These are phyloP conservation scores for Aphelocoma californica DNA, from an alignment of 2,797 vertebrate species.

Conservation along the genomic window DNA sequence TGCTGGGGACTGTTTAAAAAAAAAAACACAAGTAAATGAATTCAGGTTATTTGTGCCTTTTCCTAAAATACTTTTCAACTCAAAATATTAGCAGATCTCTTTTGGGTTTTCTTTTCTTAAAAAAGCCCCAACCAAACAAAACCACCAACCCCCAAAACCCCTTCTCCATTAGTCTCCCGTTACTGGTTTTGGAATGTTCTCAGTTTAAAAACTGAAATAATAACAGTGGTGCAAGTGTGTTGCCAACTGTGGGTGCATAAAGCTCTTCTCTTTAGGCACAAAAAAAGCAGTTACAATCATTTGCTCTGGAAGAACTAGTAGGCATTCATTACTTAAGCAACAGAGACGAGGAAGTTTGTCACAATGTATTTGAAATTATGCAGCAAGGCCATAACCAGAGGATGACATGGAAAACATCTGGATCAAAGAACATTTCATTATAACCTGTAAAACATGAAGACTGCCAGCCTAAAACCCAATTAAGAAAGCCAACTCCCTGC, in stretches of 20 bases:
- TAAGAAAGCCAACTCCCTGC: background rate
- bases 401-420: background rate
- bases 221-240: background rate
- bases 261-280: background rate
- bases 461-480: background rate
- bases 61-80: background rate
- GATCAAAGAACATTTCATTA: background rate
- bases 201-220: background rate
- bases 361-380: background rate
- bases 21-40: background rate
- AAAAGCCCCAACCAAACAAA: accelerated
- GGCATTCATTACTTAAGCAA: background rate
- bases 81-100: background rate
- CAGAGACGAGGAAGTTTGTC: background rate
- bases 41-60: background rate
- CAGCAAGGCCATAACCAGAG: background rate
- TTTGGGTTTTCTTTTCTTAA: background rate
- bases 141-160: background rate
- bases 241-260: background rate
- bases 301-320: background rate
- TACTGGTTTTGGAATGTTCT: background rate
- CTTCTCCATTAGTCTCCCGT: background rate
- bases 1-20: background rate
- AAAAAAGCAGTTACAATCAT: background rate
- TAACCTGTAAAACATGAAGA: background rate